These are phyloP conservation scores for Poeciliopsis prolifica DNA, from an alignment of 2,113 vertebrate species.

Conservation along the genomic window DNA sequence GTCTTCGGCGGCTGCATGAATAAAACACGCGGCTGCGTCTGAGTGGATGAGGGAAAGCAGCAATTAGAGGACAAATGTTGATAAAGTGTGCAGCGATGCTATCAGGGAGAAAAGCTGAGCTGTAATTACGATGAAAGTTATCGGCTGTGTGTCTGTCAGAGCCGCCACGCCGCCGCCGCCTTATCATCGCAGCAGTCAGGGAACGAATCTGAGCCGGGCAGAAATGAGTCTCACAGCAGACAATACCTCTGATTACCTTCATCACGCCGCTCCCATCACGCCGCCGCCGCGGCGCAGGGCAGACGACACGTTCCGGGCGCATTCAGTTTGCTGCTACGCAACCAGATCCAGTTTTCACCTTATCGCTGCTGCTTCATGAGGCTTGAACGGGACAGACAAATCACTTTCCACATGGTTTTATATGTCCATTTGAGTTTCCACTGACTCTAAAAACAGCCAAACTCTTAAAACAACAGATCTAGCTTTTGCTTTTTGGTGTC, in stretches of 20 bases:
- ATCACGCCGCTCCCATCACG: conserved; percentile 28
- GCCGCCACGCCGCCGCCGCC: neutral
- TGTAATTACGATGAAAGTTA: conserved; percentile 23
- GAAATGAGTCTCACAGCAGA: conserved; percentile 20
- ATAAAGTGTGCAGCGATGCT: conserved; percentile 8
- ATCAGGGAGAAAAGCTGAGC: conserved; percentile 3
- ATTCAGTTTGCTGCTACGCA: conserved; percentile 55
- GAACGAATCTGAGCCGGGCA: conserved; percentile 11
- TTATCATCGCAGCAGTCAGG: conserved; percentile 29
- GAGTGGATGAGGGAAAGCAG: neutral
- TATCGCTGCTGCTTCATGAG: conserved; percentile 14
- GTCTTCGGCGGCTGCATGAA: conserved; percentile 1
- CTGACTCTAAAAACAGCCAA: no score
- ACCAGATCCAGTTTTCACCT: conserved; percentile 17
- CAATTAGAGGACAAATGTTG: neutral
- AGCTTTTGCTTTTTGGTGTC: no score
- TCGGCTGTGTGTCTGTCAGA: conserved; percentile 3
- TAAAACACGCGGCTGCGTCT: conserved; percentile 5
- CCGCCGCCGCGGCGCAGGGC: conserved; percentile 11
- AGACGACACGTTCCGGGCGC: conserved; percentile 13
- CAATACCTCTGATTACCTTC: conserved; percentile 34
- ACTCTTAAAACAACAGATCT: no score
- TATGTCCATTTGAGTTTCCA: no score
- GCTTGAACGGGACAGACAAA: neutral
- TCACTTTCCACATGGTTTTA: no score